A percentile compares a stretch with the other conserved stretches of the same genome.
phyloP scores from a whole-genome alignment of 2,797 vertebrate genomes.

The Esox masquinongy region DNA sequence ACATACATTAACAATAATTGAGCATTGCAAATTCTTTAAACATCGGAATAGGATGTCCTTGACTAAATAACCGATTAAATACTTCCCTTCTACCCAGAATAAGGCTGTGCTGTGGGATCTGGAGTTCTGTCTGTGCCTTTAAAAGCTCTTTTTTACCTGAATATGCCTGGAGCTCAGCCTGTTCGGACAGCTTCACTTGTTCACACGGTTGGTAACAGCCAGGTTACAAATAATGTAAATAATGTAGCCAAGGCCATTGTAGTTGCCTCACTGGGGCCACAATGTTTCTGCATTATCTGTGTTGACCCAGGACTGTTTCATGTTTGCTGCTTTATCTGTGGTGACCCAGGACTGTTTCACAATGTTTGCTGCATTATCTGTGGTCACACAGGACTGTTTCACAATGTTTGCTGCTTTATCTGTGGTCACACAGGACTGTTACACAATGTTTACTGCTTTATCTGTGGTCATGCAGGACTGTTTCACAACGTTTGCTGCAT shows the following conservation, averaged over 20 bases:
- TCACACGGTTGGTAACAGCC: slow-evolving; percentile 14
- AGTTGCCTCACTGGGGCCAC: slow-evolving; percentile 23
- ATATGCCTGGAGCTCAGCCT: too few relatives aligned
- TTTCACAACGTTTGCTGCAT: slow-evolving; percentile 1
- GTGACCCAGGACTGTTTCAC: slow-evolving; percentile 38
- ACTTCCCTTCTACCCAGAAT: too few relatives aligned
- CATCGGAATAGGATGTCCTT: too few relatives aligned
- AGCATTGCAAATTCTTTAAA: too few relatives aligned
- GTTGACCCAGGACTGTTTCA: slow-evolving; percentile 35
- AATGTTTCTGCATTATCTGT: slow-evolving; percentile 37
- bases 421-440: slow-evolving; percentile 35
- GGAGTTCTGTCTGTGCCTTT: too few relatives aligned
- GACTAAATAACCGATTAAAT: too few relatives aligned
- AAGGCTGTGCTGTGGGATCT: too few relatives aligned
- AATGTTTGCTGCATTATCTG: slow-evolving; percentile 45
- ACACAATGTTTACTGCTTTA: slow-evolving; percentile 41
- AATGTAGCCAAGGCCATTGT: slow-evolving; percentile 40
- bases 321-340: slow-evolving; percentile 43
- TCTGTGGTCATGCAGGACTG: slow-evolving; percentile 40
- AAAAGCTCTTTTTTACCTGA: too few relatives aligned
- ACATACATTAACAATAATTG: too few relatives aligned
- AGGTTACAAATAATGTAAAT: slow-evolving; percentile 30
- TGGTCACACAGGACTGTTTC: slow-evolving; percentile 36
- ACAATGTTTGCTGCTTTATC: slow-evolving; percentile 47
- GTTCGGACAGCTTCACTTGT: too few relatives aligned